Evolutionary conservation across 1,140 invertebrate genomes (phyloP), one percentile per base, ranked within the genome.

Genomic region (Venturia canescens): DNA sequence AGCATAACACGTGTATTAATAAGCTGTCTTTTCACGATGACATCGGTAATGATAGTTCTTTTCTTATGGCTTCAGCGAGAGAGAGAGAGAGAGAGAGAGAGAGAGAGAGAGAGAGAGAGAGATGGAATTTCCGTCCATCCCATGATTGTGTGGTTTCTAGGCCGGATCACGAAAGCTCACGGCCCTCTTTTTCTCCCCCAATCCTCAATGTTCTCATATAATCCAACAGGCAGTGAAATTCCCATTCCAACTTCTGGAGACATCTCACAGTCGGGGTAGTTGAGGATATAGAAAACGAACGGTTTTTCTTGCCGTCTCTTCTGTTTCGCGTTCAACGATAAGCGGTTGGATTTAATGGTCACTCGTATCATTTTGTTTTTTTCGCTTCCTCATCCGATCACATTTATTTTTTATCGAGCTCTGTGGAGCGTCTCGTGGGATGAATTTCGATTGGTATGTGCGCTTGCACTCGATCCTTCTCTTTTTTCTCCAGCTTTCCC

Each of bases 351-450:
- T 74, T 74, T 53, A 74, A 74, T 74, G 71, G 38, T 74, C 48
- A 74, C 34, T 53, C 48, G 71, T 50, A 53, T 26, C 18, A 15
- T 57, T 26, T 72, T 72, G n/a, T 50, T 74, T 74, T 57, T 74
- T 74, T 57, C 48, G 29, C 48, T 29, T 63, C 60, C 21, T 74
- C 38, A 71, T 44, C 69, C 66, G 66, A 69, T 69, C 23, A 74
- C 71, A 74, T 74, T 74, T 74, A 71, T 74, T 74, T 74, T 74
- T 74, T 74, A 74, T 74, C 71, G 48, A 44, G 26, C 48, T 29
- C 71, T 74, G 48, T 18, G 15, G 66, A 69, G 26, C 15, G 66
- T 69, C 66, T 31, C 66, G 29, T 31, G 27, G 66, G 66, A 69
- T 69, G 6, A 69, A 69, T 69, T 69, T 31, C n/a, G 27, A 18